Base-by-base conservation (phyloP, 2,113 vertebrate genomes). In the Perca flavescens region DNA sequence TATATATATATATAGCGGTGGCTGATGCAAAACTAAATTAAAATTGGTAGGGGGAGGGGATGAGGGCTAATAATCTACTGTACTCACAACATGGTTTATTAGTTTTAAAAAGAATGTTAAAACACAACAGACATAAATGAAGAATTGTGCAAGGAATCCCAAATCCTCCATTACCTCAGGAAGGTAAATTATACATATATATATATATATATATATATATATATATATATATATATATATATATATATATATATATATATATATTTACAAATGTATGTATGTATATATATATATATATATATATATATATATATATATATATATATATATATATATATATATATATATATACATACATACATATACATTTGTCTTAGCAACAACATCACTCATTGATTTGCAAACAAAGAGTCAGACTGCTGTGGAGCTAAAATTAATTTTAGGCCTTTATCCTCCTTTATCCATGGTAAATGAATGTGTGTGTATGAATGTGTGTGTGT, bases 401-500 rank as follows among this genome's bases (percentile, higher is more conserved):
- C 74, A 68, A 86, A 78, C 67, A 70, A 28, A 47, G 31, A 43
- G 1, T 36, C 56, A 25, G 62, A 14, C 47, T 19, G 46, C 50
- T 31, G 65, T 43, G 21, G 52, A 61, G 67, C 62, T 88, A 77
- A 70, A 85, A 82, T 77, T 49, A 77, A 57, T 52, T 40, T 65
- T 8, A 13, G 40, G 9, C 34, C 21, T 52, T 76, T 70, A 63
- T 79, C 46, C 19, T 68, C n/a, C n/a, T n/a, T n/a, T n/a, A n/a
- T n/a, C 66, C 5, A 25, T 5, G 2, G 2, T 74, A 52, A 79
- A 74, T 76, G 74, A 54, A 31, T 72, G 57, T 46, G 21, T 47
- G n/a, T 57, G 34, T 52, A 61, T 34, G 31, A 6, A 5, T 34
- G 31, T 34, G 31, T 66, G 64, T 58, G 40, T 50, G 76, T 4